These are phyloP conservation scores for Campylorhamphus procurvoides DNA, from an alignment of 2,113 vertebrate species.

Conservation along the genomic window DNA sequence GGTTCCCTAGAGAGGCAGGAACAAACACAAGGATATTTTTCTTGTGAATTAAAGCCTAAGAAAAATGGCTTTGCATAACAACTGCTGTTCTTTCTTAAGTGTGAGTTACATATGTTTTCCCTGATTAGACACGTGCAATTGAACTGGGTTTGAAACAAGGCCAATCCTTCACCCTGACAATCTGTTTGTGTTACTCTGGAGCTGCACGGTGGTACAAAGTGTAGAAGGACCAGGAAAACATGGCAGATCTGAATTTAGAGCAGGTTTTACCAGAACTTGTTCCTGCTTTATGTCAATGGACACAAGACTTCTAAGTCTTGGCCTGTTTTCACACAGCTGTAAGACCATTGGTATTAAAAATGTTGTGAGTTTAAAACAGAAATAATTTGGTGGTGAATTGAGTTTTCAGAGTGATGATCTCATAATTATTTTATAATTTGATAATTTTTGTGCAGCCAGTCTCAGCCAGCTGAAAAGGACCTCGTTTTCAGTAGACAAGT, in stretches of 20 bases:
- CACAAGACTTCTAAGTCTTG: not conserved
- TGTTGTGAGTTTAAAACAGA: not conserved
- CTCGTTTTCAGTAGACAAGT: not conserved
- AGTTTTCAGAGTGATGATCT: not conserved
- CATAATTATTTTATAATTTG: not conserved
- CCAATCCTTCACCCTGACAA: not conserved
- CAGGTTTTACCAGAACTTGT: not conserved
- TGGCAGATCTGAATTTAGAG: not conserved
- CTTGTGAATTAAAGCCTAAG: not conserved
- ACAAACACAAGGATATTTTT: not conserved
- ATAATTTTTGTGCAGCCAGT: not conserved
- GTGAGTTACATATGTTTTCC: not conserved
- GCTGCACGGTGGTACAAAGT: not conserved
- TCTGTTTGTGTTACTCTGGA: not conserved
- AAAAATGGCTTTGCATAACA: slow-evolving; percentile 7
- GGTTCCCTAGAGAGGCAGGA: not conserved
- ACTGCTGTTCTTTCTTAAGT: not conserved
- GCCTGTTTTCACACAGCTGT: not conserved
- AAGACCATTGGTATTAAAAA: not conserved
- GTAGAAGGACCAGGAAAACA: not conserved
- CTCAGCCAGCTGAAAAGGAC: not conserved
- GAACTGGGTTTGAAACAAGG: not conserved
- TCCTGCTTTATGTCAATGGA: not conserved
- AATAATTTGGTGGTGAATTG: not conserved
- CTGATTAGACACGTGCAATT: not conserved